Conservation (phyloP, 2,113 vertebrate genomes). For the Thomomys bottae region DNA sequence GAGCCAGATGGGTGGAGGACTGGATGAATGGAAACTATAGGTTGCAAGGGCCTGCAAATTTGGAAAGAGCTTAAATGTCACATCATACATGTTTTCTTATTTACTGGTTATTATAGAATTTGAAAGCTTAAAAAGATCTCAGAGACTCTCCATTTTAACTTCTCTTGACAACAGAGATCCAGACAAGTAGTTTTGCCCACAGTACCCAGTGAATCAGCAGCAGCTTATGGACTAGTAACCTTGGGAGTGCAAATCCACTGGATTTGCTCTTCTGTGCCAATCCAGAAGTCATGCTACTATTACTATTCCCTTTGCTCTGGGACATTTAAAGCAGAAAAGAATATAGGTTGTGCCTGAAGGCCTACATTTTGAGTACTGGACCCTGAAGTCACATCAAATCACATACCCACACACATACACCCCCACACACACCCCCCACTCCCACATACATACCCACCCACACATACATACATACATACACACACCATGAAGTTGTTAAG, state of each 20-base stretch:
- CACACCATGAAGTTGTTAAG: not conserved
- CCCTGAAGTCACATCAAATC: not conserved
- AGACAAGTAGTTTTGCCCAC: not conserved
- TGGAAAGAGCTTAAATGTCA: slow-evolving; percentile 50
- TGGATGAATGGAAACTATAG: not conserved
- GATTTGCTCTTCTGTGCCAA: not conserved
- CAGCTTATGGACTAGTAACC: not conserved
- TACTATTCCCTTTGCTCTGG: not conserved
- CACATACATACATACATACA: not conserved
- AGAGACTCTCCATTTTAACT: not conserved
- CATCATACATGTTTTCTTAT: slow-evolving; percentile 11
- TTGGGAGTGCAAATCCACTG: not conserved
- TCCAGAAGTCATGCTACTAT: not conserved
- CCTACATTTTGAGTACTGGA: slow-evolving; percentile 9
- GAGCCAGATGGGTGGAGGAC: not conserved
- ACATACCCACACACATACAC: not conserved
- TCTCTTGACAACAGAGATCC: not conserved
- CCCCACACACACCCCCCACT: too few relatives aligned
- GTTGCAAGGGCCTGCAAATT: not conserved
- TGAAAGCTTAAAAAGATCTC: slow-evolving; percentile 35
- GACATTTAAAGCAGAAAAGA: slow-evolving; percentile 6
- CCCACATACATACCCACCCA: too few relatives aligned
- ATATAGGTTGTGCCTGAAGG: not conserved
- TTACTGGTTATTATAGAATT: slow-evolving; percentile 41
- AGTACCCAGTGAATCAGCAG: not conserved